Conservation (phyloP, 2,113 vertebrate genomes). For the Notarius quadriscutis region DNA sequence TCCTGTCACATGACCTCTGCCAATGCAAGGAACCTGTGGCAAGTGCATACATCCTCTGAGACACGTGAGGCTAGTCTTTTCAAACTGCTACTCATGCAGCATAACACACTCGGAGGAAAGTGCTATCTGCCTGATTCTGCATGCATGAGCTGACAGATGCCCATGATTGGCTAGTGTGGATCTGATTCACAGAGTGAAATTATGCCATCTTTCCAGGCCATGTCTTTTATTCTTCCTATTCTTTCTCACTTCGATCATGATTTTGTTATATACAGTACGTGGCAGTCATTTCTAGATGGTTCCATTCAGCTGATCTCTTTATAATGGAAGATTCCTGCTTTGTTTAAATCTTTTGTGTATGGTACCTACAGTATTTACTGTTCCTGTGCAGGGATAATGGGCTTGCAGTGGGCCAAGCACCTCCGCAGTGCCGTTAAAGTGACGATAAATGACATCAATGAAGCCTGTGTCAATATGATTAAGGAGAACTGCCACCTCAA, state of each 20-base stretch:
- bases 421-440: slow-evolving; percentile 85
- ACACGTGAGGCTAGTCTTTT: neutral
- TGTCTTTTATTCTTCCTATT: neutral
- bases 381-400: slow-evolving; percentile 86
- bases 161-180: no score
- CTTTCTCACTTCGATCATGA: neutral
- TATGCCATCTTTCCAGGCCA: neutral
- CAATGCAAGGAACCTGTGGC: neutral
- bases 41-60: neutral
- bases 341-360: neutral
- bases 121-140: neutral
- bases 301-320: neutral
- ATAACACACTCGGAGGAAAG: neutral
- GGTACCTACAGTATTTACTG: neutral
- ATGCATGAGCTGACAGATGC: neutral
- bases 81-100: neutral
- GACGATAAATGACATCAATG: slow-evolving; percentile 92
- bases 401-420: slow-evolving; percentile 96
- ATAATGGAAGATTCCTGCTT: neutral
- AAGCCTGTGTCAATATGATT: slow-evolving; percentile 89
- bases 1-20: neutral
- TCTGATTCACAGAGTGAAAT: neutral
- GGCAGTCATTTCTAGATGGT: neutral
- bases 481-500: slow-evolving; percentile 93
- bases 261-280: neutral